Conservation (phyloP, 1,140 invertebrate species). For the Drosophila sulfurigaster region DNA sequence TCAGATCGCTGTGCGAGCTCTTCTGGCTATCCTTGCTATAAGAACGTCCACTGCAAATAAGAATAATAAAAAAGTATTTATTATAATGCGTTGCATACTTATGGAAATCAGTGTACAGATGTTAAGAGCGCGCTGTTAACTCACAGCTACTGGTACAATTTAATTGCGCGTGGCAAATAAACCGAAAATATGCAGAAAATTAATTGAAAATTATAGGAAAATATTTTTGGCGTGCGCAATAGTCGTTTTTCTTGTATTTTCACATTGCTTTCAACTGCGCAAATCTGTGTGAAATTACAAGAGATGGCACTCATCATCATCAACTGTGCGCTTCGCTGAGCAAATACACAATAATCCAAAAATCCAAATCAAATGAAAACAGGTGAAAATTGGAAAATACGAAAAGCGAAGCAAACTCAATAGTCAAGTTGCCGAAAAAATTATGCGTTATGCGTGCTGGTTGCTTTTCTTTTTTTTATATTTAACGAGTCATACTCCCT, state of each 20-base stretch:
- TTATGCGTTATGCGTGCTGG: slow-evolving; percentile 39
- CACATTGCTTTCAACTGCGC: slow-evolving; percentile 35
- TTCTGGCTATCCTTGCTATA: slow-evolving; percentile 84
- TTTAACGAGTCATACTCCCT: slow-evolving; percentile 20
- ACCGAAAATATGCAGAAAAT: slow-evolving; percentile 10
- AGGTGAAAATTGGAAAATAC: slow-evolving; percentile 64
- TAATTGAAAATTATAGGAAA: slow-evolving; percentile 29
- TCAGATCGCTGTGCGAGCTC: slow-evolving; percentile 83
- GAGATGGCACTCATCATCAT: slow-evolving; percentile 35
- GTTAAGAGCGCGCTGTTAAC: not conserved
- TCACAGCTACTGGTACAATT: not conserved
- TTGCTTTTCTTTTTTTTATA: slow-evolving; percentile 1
- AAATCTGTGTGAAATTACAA: slow-evolving; percentile 66
- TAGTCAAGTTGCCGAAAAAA: slow-evolving; percentile 56
- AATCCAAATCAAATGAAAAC: slow-evolving; percentile 32
- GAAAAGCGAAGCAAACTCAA: slow-evolving; percentile 52
- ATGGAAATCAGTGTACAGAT: not conserved
- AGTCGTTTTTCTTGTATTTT: slow-evolving; percentile 24
- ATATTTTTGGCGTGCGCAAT: slow-evolving; percentile 22
- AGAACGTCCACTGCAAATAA: slow-evolving; percentile 76
- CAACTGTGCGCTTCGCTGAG: slow-evolving; percentile 48
- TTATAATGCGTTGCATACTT: slow-evolving; percentile 5
- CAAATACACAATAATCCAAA: slow-evolving; percentile 46
- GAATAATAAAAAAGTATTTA: not conserved
- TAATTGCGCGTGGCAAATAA: slow-evolving; percentile 5